Evolutionary conservation across 2,797 vertebrate species (phyloP).

Genomic region (Oryzias sinensis): DNA sequence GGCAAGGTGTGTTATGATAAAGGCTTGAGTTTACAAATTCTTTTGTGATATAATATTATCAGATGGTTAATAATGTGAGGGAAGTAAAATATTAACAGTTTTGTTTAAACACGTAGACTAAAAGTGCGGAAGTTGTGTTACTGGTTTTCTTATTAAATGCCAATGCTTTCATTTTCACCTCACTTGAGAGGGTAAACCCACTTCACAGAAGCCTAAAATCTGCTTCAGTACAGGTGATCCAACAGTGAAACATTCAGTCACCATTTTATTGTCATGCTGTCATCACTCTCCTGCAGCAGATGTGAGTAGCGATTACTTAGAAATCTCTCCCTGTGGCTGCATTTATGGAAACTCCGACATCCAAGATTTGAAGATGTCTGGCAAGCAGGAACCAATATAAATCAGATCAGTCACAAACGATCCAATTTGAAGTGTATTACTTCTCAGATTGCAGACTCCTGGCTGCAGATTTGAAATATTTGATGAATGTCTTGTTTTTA

Average conservation of each 20-base stretch:
- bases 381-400: constrained; percentile 24
- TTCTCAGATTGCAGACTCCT: constrained; percentile 1
- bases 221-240: constrained; percentile 15
- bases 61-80: background rate
- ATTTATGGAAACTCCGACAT: constrained; percentile 29
- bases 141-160: background rate
- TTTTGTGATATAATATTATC: background rate
- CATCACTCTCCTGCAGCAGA: constrained; percentile 50
- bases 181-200: constrained; percentile 13
- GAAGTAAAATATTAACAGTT: constrained; percentile 1
- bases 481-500: constrained; percentile 1
- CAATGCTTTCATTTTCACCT: background rate
- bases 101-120: background rate
- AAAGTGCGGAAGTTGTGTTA: background rate
- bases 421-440: background rate
- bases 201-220: constrained; percentile 19
- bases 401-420: constrained; percentile 7
- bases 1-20: background rate
- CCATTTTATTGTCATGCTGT: constrained; percentile 37
- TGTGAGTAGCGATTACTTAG: constrained; percentile 24
- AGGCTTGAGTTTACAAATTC: background rate
- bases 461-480: constrained; percentile 4
- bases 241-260: constrained; percentile 36
- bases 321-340: constrained; percentile 29
- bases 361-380: constrained; percentile 2